Evolutionary conservation across 2,113 vertebrate genomes (phyloP).

Genomic region (Tenrec ecaudatus): DNA sequence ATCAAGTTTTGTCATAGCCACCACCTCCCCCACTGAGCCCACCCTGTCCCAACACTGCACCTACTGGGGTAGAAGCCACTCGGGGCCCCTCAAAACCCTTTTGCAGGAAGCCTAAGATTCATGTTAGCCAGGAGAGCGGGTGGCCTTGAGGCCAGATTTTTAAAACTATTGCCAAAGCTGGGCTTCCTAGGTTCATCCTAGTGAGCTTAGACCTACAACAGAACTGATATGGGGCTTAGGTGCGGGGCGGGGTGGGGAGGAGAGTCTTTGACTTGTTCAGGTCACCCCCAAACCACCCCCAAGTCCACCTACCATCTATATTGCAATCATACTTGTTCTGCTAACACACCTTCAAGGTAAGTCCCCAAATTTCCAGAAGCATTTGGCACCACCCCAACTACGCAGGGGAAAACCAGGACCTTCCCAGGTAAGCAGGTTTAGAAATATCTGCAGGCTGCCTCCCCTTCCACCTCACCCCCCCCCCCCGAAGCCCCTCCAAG

Average conservation of each 20-base stretch:
- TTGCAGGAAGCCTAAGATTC: conserved; percentile 24
- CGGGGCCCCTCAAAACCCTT: neutral
- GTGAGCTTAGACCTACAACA: neutral
- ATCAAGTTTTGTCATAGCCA: neutral
- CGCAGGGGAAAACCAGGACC: conserved; percentile 17
- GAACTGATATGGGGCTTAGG: conserved; percentile 14
- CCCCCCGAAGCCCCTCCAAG: neutral
- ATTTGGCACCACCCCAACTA: neutral
- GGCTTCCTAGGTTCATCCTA: neutral
- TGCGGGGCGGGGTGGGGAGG: neutral
- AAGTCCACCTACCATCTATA: conserved; percentile 8
- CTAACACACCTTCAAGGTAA: conserved; percentile 29
- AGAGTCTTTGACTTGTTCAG: conserved; percentile 35
- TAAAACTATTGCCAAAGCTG: neutral
- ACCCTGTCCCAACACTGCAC: neutral
- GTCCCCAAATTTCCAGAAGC: conserved; percentile 17
- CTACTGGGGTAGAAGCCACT: conserved; percentile 3
- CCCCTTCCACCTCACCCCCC: neutral
- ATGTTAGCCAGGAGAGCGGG: neutral
- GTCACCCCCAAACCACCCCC: neutral
- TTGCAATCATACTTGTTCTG: neutral
- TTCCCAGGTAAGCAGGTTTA: neutral
- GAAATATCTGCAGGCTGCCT: neutral
- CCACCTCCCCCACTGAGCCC: neutral
- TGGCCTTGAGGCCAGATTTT: neutral